Conservation (phyloP, 2,797 vertebrate species). For the Platyrinchus mystaceus region DNA sequence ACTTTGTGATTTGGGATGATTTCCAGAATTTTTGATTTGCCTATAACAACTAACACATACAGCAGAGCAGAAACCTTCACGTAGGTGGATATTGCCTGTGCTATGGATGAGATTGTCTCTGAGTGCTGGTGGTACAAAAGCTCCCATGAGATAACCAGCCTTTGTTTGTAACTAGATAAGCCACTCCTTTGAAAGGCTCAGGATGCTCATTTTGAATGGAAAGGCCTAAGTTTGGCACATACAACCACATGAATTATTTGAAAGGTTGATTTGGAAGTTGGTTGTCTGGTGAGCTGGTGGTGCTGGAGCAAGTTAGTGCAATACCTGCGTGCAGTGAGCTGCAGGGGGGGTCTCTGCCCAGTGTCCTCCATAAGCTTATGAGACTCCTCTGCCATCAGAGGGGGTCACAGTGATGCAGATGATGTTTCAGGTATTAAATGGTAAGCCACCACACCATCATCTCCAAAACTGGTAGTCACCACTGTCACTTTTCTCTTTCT, state of each 20-base stretch:
- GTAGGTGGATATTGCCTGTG: accelerated
- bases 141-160: not conserved
- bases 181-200: not conserved
- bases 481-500: not conserved
- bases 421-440: not conserved
- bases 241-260: accelerated
- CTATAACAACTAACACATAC: not conserved
- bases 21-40: not conserved
- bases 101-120: not conserved
- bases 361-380: accelerated
- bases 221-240: not conserved
- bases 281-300: not conserved
- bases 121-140: not conserved
- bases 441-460: not conserved
- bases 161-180: not conserved
- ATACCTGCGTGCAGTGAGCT: not conserved
- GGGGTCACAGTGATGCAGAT: not conserved
- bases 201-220: not conserved
- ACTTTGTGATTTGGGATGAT: not conserved
- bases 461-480: not conserved
- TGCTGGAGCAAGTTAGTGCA: not conserved
- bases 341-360: not conserved
- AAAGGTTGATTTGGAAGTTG: not conserved
- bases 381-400: not conserved
- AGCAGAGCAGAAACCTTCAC: not conserved